Evolutionary conservation across 2,113 vertebrate genomes (phyloP), one percentile per base, ranked within the genome.

Genomic region (Psophia crepitans): DNA sequence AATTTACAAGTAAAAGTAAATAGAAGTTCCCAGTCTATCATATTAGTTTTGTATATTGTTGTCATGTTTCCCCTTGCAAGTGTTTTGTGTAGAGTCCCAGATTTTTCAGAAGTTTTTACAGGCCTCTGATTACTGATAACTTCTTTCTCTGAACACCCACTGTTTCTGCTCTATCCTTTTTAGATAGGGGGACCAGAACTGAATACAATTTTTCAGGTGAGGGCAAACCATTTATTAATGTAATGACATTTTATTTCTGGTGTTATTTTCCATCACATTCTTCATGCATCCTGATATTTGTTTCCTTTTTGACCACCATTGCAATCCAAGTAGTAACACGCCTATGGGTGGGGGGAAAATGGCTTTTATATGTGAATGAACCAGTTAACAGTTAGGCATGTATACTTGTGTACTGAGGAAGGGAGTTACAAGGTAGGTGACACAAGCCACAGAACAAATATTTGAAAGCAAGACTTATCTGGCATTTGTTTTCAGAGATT

Each of bases 181-280:
- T 89, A 90, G 91, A 89, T 89, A 92, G 87, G 87, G 78, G 89
- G 56, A 96, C 91, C 69, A 96, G 87, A 95, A 87, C 87, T 96
- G 81, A 93, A 91, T 93, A 84, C 53, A 76, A 41, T 94, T 95
- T 96, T 91, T 70, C 77, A 96, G 80, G 80, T 92, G 95, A 95
- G 65, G 89, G 93, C 64, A 95, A 92, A 75, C 37, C 43, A 78
- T 82, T 93, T 93, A 33, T 92, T 89, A 89, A 87, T 85, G 39
- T 79, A 82, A 73, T 68, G 79, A 19, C 18, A 9, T 77, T 77
- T 86, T 92, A 49, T 56, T 94, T 91, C 68, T 70, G 28, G 16
- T 89, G 32, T 87, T 87, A 68, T 64, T 95, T 95, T 87, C 69
- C 35, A 71, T 96, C 33, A 68, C 30, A 68, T 89, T 87, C 10